Conservation (phyloP, 2,797 vertebrate genomes). For the Malacoraja senta region DNA sequence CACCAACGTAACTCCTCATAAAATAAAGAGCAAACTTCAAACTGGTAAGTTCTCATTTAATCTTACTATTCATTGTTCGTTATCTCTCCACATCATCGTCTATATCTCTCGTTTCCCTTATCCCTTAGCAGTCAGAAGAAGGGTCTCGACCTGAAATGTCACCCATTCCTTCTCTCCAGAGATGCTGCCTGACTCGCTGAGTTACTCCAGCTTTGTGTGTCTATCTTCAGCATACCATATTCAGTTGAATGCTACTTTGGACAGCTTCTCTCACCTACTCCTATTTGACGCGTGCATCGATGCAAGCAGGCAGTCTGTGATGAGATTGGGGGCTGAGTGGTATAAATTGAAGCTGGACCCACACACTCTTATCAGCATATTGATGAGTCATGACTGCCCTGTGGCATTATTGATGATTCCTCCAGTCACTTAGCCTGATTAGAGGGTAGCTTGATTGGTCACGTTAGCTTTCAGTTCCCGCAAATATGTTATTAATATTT, state of each 20-base stretch:
- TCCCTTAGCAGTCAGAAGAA: too few relatives aligned
- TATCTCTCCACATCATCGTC: too few relatives aligned
- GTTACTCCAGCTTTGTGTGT: too few relatives aligned
- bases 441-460: background rate
- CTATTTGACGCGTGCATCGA: background rate
- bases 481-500: background rate
- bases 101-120: too few relatives aligned
- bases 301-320: background rate
- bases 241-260: background rate
- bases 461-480: background rate
- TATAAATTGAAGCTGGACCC: background rate
- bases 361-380: background rate
- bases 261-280: background rate
- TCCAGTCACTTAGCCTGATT: background rate
- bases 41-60: too few relatives aligned
- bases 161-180: too few relatives aligned
- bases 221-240: background rate
- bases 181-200: too few relatives aligned
- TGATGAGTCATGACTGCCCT: background rate
- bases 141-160: too few relatives aligned
- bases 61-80: too few relatives aligned
- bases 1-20: too few relatives aligned
- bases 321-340: background rate
- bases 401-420: background rate
- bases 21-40: too few relatives aligned